Percentiles rank a stretch among this genome's conserved stretches.
These are phyloP conservation scores for Drosophila bipectinata DNA, from an alignment of 1,140 invertebrate genomes.

Conservation along the genomic window DNA sequence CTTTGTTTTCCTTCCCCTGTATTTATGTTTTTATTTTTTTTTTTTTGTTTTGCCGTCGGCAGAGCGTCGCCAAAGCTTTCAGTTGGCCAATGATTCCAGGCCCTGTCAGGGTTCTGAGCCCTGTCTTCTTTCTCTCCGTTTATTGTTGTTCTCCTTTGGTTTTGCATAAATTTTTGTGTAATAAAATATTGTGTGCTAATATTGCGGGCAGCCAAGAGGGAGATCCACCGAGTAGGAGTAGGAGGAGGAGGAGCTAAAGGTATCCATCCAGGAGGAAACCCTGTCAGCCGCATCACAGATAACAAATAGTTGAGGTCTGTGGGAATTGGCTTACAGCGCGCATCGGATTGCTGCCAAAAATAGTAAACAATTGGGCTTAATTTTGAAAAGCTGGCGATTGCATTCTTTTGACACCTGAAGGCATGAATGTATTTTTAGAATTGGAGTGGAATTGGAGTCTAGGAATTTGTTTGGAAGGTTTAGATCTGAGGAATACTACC, in stretches of 20 bases:
- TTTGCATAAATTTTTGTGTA: conserved; percentile 79
- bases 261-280: neutral
- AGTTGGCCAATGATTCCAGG: conserved; percentile 36
- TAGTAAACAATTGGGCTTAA: conserved; percentile 2
- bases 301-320: conserved; percentile 40
- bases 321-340: conserved; percentile 21
- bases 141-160: conserved; percentile 48
- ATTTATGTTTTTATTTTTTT: conserved; percentile 36
- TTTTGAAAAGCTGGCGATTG: conserved; percentile 1
- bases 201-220: conserved; percentile 24
- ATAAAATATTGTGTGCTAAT: conserved; percentile 76
- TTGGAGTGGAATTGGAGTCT: neutral
- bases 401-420: conserved; percentile 6
- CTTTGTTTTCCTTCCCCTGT: conserved; percentile 9
- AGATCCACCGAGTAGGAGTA: neutral
- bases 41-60: conserved; percentile 67
- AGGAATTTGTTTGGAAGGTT: neutral
- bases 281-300: conserved; percentile 38
- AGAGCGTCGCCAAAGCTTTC: conserved; percentile 78
- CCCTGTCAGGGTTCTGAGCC: conserved; percentile 28
- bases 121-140: conserved; percentile 34
- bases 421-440: neutral
- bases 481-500: no score
- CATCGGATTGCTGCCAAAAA: conserved; percentile 28
- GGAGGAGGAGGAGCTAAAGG: neutral